Conservation (phyloP, 2,797 vertebrate genomes). For the Rhinichthys osculus region DNA sequence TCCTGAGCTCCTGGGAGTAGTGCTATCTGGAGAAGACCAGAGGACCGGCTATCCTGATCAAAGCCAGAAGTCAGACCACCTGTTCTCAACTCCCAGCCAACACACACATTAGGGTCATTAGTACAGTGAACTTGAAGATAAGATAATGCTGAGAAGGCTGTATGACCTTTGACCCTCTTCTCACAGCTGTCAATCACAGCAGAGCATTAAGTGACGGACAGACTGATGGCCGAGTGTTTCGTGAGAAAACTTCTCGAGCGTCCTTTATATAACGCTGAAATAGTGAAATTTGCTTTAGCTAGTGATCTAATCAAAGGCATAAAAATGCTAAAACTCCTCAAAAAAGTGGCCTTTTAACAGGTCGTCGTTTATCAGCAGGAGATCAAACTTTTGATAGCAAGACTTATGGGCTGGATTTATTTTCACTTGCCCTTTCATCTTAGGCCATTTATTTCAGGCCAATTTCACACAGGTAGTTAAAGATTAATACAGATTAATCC, state of each 20-base stretch:
- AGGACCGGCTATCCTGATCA: slow-evolving; percentile 73
- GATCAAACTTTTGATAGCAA: not conserved
- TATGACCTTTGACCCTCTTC: slow-evolving; percentile 24
- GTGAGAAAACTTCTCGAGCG: not conserved
- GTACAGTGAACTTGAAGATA: slow-evolving; percentile 54
- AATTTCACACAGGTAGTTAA: slow-evolving; percentile 17
- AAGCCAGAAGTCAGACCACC: slow-evolving; percentile 66
- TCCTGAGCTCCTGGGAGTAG: slow-evolving; percentile 77
- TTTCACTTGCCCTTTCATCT: not conserved
- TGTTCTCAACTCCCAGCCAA: not conserved
- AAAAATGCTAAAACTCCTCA: not conserved
- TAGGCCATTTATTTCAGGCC: not conserved
- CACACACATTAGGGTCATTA: slow-evolving; percentile 56
- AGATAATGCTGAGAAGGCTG: slow-evolving; percentile 48
- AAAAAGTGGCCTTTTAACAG: not conserved
- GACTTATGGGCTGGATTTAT: slow-evolving; percentile 15
- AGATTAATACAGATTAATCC: slow-evolving; percentile 29
- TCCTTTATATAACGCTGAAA: not conserved
- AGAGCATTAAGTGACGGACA: not conserved
- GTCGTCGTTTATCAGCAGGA: not conserved
- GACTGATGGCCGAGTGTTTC: not conserved
- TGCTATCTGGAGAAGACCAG: slow-evolving; percentile 69
- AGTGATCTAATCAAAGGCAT: slow-evolving; percentile 1
- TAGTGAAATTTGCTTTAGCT: not conserved
- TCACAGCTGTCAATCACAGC: not conserved